Evolutionary conservation across 2,797 vertebrate species (phyloP).

Genomic region (Halcyon chelicuti): DNA sequence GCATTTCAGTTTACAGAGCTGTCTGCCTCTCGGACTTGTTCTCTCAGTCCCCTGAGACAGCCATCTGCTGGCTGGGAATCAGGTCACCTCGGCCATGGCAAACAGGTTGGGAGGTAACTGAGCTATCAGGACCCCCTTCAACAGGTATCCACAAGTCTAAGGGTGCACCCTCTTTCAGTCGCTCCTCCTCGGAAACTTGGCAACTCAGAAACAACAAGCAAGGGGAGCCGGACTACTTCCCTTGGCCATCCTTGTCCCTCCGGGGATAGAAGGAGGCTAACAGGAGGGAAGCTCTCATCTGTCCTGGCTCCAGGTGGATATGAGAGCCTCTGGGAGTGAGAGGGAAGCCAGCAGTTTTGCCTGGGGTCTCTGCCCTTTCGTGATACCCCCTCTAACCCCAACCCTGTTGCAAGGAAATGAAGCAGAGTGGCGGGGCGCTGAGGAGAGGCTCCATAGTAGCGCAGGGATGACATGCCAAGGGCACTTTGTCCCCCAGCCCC

Average conservation of each 20-base stretch:
- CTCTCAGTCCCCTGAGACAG: not conserved
- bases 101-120: fast-evolving
- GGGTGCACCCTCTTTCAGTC: fast-evolving
- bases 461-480: fast-evolving
- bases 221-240: not conserved
- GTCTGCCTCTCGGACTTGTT: not conserved
- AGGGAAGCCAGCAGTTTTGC: not conserved
- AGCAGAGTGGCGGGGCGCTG: fast-evolving
- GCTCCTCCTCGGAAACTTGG: not conserved
- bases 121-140: fast-evolving
- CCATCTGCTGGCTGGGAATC: not conserved
- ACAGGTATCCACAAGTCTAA: fast-evolving
- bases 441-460: fast-evolving
- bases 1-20: fast-evolving
- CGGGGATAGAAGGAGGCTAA: not conserved
- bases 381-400: not conserved
- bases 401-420: fast-evolving
- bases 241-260: not conserved
- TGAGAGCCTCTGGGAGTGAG: not conserved
- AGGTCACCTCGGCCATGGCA: not conserved
- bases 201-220: not conserved
- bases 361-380: not conserved
- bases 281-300: not conserved
- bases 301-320: fast-evolving
- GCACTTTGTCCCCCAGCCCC: fast-evolving